Percentiles rank a stretch among this genome's conserved stretches.
These are phyloP conservation scores for Phalloptychus januarius DNA, from an alignment of 2,797 vertebrate species.

Conservation along the genomic window DNA sequence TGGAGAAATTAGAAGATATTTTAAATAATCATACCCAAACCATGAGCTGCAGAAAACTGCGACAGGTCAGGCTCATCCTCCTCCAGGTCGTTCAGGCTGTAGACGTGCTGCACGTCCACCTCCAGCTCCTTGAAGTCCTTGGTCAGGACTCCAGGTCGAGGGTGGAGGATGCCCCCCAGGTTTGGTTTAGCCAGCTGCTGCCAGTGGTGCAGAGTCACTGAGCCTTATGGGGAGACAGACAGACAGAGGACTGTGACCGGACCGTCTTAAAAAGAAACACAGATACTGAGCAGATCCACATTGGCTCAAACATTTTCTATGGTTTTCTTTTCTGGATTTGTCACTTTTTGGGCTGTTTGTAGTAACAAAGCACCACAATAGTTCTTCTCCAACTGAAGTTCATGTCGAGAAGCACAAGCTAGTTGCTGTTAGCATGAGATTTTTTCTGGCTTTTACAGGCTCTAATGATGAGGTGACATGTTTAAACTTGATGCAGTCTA, in stretches of 20 bases:
- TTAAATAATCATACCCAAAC: constrained; percentile 66
- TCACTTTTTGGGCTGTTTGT: neutral
- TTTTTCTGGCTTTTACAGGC: neutral
- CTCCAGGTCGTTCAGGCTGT: constrained; percentile 88
- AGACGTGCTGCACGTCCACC: constrained; percentile 86
- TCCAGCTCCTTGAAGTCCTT: constrained; percentile 91
- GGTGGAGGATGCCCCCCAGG: constrained; percentile 84
- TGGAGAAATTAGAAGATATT: neutral
- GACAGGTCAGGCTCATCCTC: constrained; percentile 86
- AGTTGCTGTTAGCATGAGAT: neutral
- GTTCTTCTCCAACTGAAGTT: neutral
- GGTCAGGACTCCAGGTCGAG: constrained; percentile 85
- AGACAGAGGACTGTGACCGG: neutral
- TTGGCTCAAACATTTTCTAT: neutral
- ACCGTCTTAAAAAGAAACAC: neutral
- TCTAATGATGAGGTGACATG: neutral
- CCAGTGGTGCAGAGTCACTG: constrained; percentile 88
- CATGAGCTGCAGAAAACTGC: constrained; percentile 62
- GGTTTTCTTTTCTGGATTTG: neutral
- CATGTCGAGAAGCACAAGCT: neutral
- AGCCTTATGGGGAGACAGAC: constrained; percentile 71
- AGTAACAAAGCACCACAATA: neutral
- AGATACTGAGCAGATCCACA: neutral
- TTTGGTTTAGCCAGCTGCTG: constrained; percentile 90
- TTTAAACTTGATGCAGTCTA: neutral